phyloP scores from a whole-genome alignment of 2,113 vertebrate genomes.

The Rostratula benghalensis region DNA sequence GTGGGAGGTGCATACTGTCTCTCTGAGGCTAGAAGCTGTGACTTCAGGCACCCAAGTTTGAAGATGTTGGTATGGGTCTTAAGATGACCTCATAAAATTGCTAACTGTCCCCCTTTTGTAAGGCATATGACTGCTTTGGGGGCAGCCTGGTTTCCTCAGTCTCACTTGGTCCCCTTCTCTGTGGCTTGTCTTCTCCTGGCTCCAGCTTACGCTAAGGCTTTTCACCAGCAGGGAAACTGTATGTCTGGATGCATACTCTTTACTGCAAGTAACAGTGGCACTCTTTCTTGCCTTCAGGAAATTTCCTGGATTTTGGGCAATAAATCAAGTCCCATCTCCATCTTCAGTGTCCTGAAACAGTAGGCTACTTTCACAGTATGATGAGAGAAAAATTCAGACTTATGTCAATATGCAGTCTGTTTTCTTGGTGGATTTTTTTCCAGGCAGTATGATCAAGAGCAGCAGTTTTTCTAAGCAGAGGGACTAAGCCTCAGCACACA shows the following conservation, averaged over 20 bases:
- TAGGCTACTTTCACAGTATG: background rate
- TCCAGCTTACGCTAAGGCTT: background rate
- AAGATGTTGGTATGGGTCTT: background rate
- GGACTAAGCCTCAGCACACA: background rate
- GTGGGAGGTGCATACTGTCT: background rate
- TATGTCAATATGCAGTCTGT: background rate
- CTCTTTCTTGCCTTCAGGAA: background rate
- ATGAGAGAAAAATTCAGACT: background rate
- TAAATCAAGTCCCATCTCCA: background rate
- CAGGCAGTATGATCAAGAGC: background rate
- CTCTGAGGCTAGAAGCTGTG: background rate
- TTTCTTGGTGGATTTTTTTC: too few relatives aligned
- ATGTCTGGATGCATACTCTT: background rate
- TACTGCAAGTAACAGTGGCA: background rate
- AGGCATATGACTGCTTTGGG: background rate
- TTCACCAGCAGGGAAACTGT: background rate
- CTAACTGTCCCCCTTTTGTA: background rate
- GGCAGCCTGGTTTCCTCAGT: background rate
- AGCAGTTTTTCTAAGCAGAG: background rate
- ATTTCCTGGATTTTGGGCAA: background rate
- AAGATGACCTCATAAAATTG: background rate
- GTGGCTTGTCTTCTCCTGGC: fast-evolving
- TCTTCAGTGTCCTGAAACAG: background rate
- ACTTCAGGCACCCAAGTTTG: background rate
- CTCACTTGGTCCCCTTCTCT: background rate